These are phyloP conservation scores for Rambutsinella grinnellia DNA, from an alignment of 2,888 invertebrate genomes.

Conservation along the genomic window DNA sequence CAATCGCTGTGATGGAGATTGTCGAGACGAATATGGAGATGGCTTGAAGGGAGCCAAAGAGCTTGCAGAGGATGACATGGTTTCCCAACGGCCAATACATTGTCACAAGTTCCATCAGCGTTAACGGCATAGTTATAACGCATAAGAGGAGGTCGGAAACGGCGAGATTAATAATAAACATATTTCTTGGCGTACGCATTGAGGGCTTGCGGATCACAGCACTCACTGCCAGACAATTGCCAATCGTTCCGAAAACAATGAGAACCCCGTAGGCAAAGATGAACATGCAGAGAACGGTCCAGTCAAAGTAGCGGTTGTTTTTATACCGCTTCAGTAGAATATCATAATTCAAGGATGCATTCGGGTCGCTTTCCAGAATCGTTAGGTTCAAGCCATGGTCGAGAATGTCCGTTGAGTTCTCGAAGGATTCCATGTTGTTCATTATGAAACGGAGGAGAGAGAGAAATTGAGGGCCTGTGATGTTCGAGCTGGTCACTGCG, in stretches of 20 bases:
- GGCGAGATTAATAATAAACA: slow-evolving; percentile 93
- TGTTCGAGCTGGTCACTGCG: too few relatives aligned
- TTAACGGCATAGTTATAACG: slow-evolving; percentile 90
- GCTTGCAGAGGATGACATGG: slow-evolving; percentile 84
- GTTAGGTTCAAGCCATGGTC: not conserved
- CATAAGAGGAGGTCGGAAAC: slow-evolving; percentile 76
- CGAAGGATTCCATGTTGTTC: not conserved
- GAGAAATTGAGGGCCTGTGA: too few relatives aligned
- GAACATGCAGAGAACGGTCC: slow-evolving; percentile 77
- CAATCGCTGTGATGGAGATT: slow-evolving; percentile 93
- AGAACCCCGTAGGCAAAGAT: slow-evolving; percentile 80
- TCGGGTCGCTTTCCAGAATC: not conserved
- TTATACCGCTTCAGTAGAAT: slow-evolving; percentile 63
- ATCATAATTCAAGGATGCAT: not conserved
- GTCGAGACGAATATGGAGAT: slow-evolving; percentile 94
- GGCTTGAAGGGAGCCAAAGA: slow-evolving; percentile 88
- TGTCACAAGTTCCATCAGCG: slow-evolving; percentile 86
- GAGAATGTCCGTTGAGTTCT: not conserved
- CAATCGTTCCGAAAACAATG: slow-evolving; percentile 85
- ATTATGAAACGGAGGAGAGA: not conserved
- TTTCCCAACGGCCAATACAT: slow-evolving; percentile 90
- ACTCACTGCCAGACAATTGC: slow-evolving; percentile 87
- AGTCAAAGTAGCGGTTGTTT: slow-evolving; percentile 79
- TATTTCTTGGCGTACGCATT: slow-evolving; percentile 93
- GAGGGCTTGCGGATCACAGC: slow-evolving; percentile 85